phyloP scores from a whole-genome alignment of 1,140 invertebrate genomes.

The Formica exsecta region DNA sequence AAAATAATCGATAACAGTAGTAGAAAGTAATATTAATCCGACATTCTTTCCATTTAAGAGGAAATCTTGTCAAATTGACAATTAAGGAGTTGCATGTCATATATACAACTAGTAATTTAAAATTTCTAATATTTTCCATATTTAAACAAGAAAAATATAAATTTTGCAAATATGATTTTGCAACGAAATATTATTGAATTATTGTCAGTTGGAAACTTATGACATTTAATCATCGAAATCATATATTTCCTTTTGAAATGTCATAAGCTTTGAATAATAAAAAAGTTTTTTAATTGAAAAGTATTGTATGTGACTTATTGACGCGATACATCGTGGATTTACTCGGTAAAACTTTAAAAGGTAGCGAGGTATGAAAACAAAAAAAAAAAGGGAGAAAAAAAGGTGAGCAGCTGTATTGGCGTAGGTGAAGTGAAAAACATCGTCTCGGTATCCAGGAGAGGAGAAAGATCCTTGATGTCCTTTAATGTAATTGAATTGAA shows the following conservation, averaged over 20 bases:
- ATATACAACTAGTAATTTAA: neutral
- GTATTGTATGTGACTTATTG: slow-evolving; percentile 6
- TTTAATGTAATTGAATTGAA: slow-evolving; percentile 73
- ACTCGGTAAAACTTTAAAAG: slow-evolving; percentile 22
- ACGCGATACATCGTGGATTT: neutral
- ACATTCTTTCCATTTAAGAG: slow-evolving; percentile 5
- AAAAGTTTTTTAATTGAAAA: slow-evolving; percentile 31
- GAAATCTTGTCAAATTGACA: neutral
- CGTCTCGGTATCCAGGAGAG: neutral
- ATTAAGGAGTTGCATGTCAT: neutral
- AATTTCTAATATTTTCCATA: neutral
- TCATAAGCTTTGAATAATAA: neutral
- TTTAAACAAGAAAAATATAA: slow-evolving; percentile 47
- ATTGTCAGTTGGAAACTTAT: neutral
- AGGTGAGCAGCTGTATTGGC: neutral
- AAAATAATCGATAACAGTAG: slow-evolving; percentile 11
- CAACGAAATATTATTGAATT: neutral
- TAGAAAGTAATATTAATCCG: slow-evolving; percentile 25
- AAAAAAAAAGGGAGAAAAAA: neutral
- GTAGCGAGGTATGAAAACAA: neutral
- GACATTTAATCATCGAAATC: slow-evolving; percentile 32
- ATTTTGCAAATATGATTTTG: slow-evolving; percentile 6
- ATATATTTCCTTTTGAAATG: neutral
- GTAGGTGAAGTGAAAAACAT: slow-evolving; percentile 29
- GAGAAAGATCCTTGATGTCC: slow-evolving; percentile 46